A percentile compares a stretch with the other conserved stretches of the same genome.
These are phyloP conservation scores for Mamestra brassicae DNA, from an alignment of 2,888 invertebrate species.

Conservation along the genomic window DNA sequence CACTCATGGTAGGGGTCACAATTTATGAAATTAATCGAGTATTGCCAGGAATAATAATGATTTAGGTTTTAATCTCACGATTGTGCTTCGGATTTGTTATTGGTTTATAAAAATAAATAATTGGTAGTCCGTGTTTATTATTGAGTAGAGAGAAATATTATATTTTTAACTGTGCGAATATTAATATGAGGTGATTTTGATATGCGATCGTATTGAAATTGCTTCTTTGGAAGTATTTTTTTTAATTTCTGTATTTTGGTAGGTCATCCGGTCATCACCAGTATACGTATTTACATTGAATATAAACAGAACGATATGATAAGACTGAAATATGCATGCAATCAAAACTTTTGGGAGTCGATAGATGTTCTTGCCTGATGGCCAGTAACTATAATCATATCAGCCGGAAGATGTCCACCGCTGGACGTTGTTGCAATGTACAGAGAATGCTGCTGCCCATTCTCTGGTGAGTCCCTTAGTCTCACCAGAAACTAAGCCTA, in stretches of 20 bases:
- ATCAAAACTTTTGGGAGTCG: neutral
- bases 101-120: slow-evolving; percentile 67
- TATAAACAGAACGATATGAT: neutral
- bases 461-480: no score
- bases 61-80: slow-evolving; percentile 78
- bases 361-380: neutral
- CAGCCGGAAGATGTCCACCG: no score
- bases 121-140: slow-evolving; percentile 66
- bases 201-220: slow-evolving; percentile 29
- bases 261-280: no score
- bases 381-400: no score
- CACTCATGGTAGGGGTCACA: slow-evolving; percentile 62
- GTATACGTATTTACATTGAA: no score
- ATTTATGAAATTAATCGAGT: slow-evolving; percentile 72
- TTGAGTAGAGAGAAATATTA: slow-evolving; percentile 54
- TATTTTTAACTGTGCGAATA: slow-evolving; percentile 57
- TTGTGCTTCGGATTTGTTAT: slow-evolving; percentile 56
- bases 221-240: neutral
- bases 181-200: slow-evolving; percentile 53
- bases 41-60: slow-evolving; percentile 68
- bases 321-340: neutral
- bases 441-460: no score
- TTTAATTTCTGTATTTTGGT: no score
- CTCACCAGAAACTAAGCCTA: no score
- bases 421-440: no score